phyloP scores from a whole-genome alignment of 1,140 invertebrate species.

The Ceratoteleas bidentatus region DNA sequence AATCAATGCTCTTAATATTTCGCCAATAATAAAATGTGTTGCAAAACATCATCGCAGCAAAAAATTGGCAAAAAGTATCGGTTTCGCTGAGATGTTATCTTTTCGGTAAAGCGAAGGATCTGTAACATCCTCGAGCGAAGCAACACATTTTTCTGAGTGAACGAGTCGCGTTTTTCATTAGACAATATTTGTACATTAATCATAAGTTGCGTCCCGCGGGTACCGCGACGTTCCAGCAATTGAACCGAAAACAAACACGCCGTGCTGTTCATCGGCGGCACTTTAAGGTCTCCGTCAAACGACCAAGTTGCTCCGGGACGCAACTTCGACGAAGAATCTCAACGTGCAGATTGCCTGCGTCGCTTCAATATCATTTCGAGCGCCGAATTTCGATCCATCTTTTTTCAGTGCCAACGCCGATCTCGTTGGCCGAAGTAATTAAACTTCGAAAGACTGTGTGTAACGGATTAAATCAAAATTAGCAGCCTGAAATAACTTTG shows the following conservation, averaged over 20 bases:
- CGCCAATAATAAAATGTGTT: no score
- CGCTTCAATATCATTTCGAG: slow-evolving; percentile 23
- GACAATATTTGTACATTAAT: slow-evolving; percentile 33
- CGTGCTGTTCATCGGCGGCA: slow-evolving; percentile 26
- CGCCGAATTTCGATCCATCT: slow-evolving; percentile 2
- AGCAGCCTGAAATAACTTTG: slow-evolving; percentile 5
- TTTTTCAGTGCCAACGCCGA: slow-evolving; percentile 5
- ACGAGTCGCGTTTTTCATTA: slow-evolving; percentile 30
- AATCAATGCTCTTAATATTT: no score
- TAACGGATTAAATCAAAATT: slow-evolving; percentile 20
- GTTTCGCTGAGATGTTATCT: no score
- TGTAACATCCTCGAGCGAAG: no score
- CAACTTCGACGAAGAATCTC: slow-evolving; percentile 22
- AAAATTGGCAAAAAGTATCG: no score
- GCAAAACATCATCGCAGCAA: no score
- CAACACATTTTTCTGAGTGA: neutral
- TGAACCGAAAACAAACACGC: slow-evolving; percentile 36
- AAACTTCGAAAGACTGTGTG: slow-evolving; percentile 15
- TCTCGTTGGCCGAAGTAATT: slow-evolving; percentile 18
- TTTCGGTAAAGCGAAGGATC: no score
- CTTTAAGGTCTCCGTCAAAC: slow-evolving; percentile 37
- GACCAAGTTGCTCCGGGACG: slow-evolving; percentile 18
- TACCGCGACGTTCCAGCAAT: slow-evolving; percentile 5
- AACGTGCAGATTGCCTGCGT: slow-evolving; percentile 23
- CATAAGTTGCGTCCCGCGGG: slow-evolving; percentile 2